Evolutionary conservation across 2,797 vertebrate genomes (phyloP), one percentile per base, ranked within the genome.

Genomic region (Gobio occitaniae): DNA sequence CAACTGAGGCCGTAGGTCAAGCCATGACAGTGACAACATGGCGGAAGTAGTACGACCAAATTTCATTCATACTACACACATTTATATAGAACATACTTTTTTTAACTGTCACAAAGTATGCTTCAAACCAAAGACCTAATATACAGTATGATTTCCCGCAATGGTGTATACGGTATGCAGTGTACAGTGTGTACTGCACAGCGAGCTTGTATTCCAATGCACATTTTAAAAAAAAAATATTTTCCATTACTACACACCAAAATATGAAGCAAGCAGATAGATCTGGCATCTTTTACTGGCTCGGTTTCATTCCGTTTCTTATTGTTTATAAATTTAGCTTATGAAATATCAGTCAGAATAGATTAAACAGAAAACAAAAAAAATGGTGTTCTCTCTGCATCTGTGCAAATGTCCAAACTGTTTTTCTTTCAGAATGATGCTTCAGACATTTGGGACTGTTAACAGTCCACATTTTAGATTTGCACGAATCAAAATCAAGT

Each of bases 401-500:
- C 70, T 0, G 70, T 48, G 15, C 70, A 48, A 48, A 72, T 29
- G 44, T 48, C 44, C 70, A 50, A 74, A 50, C 13, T 50, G 70
- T 72, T 74, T 74, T 72, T 72, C 47, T 72, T 32, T 29, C 44
- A 25, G n/a, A 72, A 48, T 50, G 8, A 74, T 74, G n/a, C 47
- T 74, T 50, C 12, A 47, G 41, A 21, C 41, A 25, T 47, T 25
- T 25, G 69, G 69, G 12, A 71, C 41, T 47, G 47, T 29, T 29
- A 72, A 50, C n/a, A 1, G 44, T 50, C 47, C n/a, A 50, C 48
- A 10, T 74, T 50, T 71, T n/a, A 47, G 41, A 70, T n/a, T 6
- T 25, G 44, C 19, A n/a, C 15, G 21, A 48, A 3, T 50, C 12
- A 2, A 72, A 72, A 72, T 48, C 0, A 48, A 72, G 70, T 50